Base-by-base conservation (phyloP, 2,113 vertebrate species). In the Platysteira castanea region DNA sequence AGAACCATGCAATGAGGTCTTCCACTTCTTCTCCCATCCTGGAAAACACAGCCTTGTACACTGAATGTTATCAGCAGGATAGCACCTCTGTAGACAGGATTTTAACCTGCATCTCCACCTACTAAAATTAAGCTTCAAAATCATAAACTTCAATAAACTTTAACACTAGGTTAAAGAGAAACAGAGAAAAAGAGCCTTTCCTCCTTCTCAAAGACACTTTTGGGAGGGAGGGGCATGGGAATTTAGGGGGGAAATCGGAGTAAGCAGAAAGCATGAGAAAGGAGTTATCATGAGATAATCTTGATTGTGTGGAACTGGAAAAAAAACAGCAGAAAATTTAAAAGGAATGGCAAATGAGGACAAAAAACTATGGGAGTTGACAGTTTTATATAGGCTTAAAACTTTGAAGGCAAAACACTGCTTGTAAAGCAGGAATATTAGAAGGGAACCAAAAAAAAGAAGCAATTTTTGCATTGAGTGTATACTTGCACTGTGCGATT, bases 41-140 rank as follows among this genome's bases (percentile, higher is more conserved):
- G 30, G 10, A 71, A 87, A 59, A 41, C 17, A 41, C 5, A 52
- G 28, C 7, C 37, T 64, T 52, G 27, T 13, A 39, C 35, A 63
- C 4, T 7, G 52, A 83, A 26, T 0, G 0, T 21, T 18, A 46
- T 26, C 20, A 46, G 49, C 35, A 54, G 44, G 7, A 46, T 1
- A 30, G 39, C n/a, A 37, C 5, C 13, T 50, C 63, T 54, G 63
- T 11, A 23, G 54, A 50, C 11, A 53, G 44, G n/a, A 37, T 64
- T 81, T 42, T 24, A 81, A 65, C 21, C 31, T 39, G 15, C 46
- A 60, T 26, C 18, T 60, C 81, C 64, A 65, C 26, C 14, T 60
- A 14, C 56, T 15, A 64, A 69, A 80, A 92, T 21, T 61, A 18
- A 63, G 11, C 35, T 75, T 71, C 13, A 57, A 82, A 59, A 57